Evolutionary conservation across 2,888 invertebrate species (phyloP).

Genomic region (Pediacus dermestoides): DNA sequence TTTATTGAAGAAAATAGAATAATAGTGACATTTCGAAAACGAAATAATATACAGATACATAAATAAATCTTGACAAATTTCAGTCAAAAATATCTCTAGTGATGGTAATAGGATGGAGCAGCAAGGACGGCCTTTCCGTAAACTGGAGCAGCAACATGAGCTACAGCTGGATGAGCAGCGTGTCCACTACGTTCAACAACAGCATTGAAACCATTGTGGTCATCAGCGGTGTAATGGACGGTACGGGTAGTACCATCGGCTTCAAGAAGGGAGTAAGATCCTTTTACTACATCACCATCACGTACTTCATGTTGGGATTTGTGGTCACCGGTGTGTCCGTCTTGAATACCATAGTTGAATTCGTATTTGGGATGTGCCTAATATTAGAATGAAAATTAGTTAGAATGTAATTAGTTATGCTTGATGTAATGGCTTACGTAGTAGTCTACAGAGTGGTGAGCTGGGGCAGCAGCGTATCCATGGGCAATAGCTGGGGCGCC

Average conservation of each 20-base stretch:
- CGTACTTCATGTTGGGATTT: conserved; percentile 57
- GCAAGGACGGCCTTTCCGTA: conserved; percentile 18
- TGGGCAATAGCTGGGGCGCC: conserved; percentile 8
- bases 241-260: conserved; percentile 39
- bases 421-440: conserved; percentile 53
- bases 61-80: too few species aligned
- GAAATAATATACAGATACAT: too few species aligned
- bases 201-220: conserved; percentile 48
- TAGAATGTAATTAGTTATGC: conserved; percentile 3
- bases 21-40: too few species aligned
- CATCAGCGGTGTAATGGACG: conserved; percentile 40
- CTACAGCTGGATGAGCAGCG: conserved; percentile 46
- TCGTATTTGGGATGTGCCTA: conserved; percentile 56
- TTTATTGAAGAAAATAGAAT: too few species aligned
- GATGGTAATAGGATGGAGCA: conserved; percentile 16
- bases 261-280: conserved; percentile 37
- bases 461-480: conserved; percentile 24
- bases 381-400: conserved; percentile 15
- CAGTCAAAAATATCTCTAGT: too few species aligned
- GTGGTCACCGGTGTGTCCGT: conserved; percentile 58
- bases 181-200: conserved; percentile 65
- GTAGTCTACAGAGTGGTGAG: conserved; percentile 61
- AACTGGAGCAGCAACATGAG: too few species aligned
- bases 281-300: conserved; percentile 56
- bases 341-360: conserved; percentile 56